These are phyloP conservation scores for Chanos chanos DNA, from an alignment of 2,797 vertebrate genomes.

Conservation along the genomic window DNA sequence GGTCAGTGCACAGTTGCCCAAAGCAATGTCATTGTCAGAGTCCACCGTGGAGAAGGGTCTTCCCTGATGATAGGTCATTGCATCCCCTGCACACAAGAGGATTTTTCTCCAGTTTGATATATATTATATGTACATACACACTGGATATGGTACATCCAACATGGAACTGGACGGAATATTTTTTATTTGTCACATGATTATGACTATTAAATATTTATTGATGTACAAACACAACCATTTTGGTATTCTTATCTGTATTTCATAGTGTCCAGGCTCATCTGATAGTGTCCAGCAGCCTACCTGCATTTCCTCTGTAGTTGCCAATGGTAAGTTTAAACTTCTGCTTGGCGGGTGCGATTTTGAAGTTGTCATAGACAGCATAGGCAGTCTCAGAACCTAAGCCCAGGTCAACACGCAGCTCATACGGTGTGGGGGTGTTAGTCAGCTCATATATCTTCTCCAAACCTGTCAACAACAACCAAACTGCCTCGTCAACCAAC, in stretches of 20 bases:
- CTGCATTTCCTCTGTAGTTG: constrained; percentile 82
- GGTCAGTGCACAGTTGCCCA: constrained; percentile 82
- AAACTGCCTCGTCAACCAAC: neutral
- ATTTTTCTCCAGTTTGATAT: too few species aligned
- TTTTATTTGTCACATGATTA: too few species aligned
- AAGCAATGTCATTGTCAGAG: constrained; percentile 83
- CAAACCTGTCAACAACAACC: constrained; percentile 66
- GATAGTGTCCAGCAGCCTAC: constrained; percentile 61
- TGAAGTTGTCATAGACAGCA: constrained; percentile 79
- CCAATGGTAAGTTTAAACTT: constrained; percentile 79
- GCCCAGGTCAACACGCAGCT: constrained; percentile 78
- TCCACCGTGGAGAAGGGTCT: constrained; percentile 81
- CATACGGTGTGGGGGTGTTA: constrained; percentile 69
- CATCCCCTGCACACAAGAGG: constrained; percentile 71
- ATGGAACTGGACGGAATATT: too few species aligned
- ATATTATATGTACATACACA: neutral
- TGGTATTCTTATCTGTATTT: too few species aligned
- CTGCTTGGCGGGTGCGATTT: constrained; percentile 77
- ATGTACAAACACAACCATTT: too few species aligned
- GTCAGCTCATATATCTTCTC: constrained; percentile 85
- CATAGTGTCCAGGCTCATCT: too few species aligned
- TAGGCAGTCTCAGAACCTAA: constrained; percentile 71
- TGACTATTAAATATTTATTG: too few species aligned
- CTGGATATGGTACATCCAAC: too few species aligned
- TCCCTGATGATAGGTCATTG: constrained; percentile 83